Conservation (phyloP, 2,888 invertebrate genomes). For the Arrhopalites spinosus region DNA sequence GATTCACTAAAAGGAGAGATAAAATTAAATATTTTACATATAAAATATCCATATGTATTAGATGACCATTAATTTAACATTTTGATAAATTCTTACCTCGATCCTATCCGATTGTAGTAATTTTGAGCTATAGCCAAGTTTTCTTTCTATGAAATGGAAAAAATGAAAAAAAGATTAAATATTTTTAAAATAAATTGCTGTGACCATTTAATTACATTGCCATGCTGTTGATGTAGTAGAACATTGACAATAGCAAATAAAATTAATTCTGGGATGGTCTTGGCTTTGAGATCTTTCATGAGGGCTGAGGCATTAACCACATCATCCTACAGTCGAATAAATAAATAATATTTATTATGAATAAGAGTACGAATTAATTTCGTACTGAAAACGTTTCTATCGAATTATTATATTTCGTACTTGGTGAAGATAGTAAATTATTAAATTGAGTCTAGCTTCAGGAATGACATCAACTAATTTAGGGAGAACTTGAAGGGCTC, state of each 20-base stretch:
- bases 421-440: conserved; percentile 89
- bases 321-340: conserved; percentile 70
- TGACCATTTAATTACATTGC: conserved; percentile 69
- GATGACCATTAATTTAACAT: too few species aligned
- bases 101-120: conserved; percentile 94
- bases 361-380: neutral
- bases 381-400: neutral
- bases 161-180: neutral
- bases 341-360: neutral
- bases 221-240: conserved; percentile 86
- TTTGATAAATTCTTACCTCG: conserved; percentile 62
- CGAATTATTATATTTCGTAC: conserved; percentile 54
- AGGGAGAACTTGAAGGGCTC: conserved; percentile 89
- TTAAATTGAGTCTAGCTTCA: conserved; percentile 93
- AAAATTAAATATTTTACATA: neutral
- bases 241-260: conserved; percentile 96
- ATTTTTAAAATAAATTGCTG: neutral
- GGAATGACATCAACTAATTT: conserved; percentile 92
- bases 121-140: conserved; percentile 94
- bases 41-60: neutral
- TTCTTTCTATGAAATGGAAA: conserved; percentile 74
- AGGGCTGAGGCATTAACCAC: conserved; percentile 85
- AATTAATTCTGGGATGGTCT: conserved; percentile 93
- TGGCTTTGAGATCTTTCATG: conserved; percentile 88
- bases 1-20: conserved; percentile 67